These are phyloP conservation scores for Leptinotarsa tumamoca DNA, from an alignment of 2,888 invertebrate species.

Conservation along the genomic window DNA sequence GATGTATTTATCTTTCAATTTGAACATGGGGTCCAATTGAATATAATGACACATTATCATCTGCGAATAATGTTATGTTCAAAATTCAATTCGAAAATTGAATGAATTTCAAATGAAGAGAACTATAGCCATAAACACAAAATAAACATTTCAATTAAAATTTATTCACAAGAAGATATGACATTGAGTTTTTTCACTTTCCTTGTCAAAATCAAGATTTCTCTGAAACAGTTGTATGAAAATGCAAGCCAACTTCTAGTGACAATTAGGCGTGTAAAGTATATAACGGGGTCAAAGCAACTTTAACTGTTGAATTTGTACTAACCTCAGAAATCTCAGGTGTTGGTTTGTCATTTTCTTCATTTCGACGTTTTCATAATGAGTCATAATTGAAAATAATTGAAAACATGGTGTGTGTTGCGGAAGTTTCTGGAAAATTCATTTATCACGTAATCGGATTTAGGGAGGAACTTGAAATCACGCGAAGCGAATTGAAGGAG, in stretches of 20 bases:
- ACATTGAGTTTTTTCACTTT: background rate
- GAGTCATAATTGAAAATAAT: conserved; percentile 7
- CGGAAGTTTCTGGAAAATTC: background rate
- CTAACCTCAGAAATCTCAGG: background rate
- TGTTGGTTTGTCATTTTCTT: background rate
- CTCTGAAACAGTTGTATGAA: background rate
- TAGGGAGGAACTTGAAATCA: background rate
- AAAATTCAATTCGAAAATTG: no score
- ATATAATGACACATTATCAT: no score
- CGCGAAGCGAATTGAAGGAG: background rate
- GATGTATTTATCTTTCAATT: no score
- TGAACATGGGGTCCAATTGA: no score
- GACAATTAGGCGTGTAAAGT: background rate
- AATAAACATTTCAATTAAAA: background rate
- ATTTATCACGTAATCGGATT: background rate
- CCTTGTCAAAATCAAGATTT: background rate
- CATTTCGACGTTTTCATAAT: conserved; percentile 3
- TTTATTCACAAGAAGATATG: background rate
- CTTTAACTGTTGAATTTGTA: no score
- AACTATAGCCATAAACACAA: background rate
- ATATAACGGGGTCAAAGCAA: background rate
- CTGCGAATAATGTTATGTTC: no score
- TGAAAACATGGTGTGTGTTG: background rate
- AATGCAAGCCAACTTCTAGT: background rate
- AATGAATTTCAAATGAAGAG: no score